Evolutionary conservation across 1,140 invertebrate genomes (phyloP), one percentile per base, ranked within the genome.

Genomic region (Sweltsa coloradensis): DNA sequence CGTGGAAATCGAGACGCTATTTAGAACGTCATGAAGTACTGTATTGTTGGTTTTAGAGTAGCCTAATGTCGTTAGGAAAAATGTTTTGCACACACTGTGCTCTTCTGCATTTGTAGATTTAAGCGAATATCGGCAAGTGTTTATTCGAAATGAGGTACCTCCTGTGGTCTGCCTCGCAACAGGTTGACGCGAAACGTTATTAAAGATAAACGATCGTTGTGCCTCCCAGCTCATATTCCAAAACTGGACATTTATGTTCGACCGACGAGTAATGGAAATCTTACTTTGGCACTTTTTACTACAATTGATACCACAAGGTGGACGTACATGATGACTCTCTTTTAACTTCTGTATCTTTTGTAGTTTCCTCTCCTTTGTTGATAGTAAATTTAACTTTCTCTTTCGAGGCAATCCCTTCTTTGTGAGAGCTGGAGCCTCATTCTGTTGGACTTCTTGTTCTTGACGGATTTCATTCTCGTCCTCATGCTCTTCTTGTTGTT

Each of bases 1-100:
- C 3, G 51, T 53, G 42, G 29, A 19, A 57, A 13, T 36, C 52
- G 53, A 43, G 40, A 40, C 54, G 55, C 47, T 39, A 52, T 60
- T 36, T 53, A 50, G 7, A 52, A 16, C 39, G 48, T 34, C 53
- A n/a, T 49, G 5, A 11, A 55, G 11, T 34, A 37, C 25, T 40
- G 19, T 31, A 44, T 53, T 47, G 37, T 55, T 55, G 13, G 46
- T 51, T 1, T 40, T 6, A 16, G 47, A 49, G 19, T 39, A 55
- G 23, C 54, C 51, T 27, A 55, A 23, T 27, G 52, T 51, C 6
- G 45, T 49, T 26, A 55, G 39, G 31, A 53, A 55, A 41, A 55
- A 55, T 6, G 40, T 48, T 50, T 55, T 55, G 31, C 54, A 55
- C 3, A 55, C 49, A 44, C 31, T 29, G 2, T 42, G n/a, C 23